Base-by-base conservation (phyloP, 1,140 invertebrate species). In the Camponotus floridanus region DNA sequence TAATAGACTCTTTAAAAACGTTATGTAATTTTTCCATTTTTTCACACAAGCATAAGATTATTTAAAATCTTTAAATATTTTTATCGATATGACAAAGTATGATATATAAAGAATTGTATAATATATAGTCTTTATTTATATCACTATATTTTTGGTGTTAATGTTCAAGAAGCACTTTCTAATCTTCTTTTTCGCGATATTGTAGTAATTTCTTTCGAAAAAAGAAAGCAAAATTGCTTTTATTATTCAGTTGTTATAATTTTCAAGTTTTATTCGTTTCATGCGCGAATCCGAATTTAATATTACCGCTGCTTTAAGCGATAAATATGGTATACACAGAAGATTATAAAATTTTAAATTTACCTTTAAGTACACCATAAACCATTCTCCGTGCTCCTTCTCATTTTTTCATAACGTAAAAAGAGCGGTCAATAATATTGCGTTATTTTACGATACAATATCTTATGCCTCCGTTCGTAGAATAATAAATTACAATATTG, bases 321-420 rank as follows among this genome's bases (percentile, higher is more conserved):
- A 48, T 70, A 55, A 68, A 81, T 42, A 48, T 31, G 15, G 26
- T 36, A 26, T 26, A 57, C 33, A 80, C 33, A 2, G 15, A 39
- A 70, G 64, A 80, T 80, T 80, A 48, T 70, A 80, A 70, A 80
- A 42, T 70, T n/a, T 70, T 70, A 80, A 39, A 36, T n/a, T 15
- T 70, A 39, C 33, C 33, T 33, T 18, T 15, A 70, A 45, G 21
- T 68, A 68, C 33, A 31, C 9, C 33, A 15, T 26, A 70, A 80
- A 80, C 31, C n/a, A n/a, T 80, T 70, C 8, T 80, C 2, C 13
- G 4, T 18, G 45, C 39, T 79, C 18, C 57, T 70, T 31, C 64
- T 80, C 45, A 42, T 70, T 70, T 70, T 39, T 31, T 18, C 21
- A 33, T 9, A 39, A 57, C 9, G 31, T 70, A 70, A 70, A 80